Base-by-base conservation (phyloP, 2,888 invertebrate species). In the Amblyteles armatorius region DNA sequence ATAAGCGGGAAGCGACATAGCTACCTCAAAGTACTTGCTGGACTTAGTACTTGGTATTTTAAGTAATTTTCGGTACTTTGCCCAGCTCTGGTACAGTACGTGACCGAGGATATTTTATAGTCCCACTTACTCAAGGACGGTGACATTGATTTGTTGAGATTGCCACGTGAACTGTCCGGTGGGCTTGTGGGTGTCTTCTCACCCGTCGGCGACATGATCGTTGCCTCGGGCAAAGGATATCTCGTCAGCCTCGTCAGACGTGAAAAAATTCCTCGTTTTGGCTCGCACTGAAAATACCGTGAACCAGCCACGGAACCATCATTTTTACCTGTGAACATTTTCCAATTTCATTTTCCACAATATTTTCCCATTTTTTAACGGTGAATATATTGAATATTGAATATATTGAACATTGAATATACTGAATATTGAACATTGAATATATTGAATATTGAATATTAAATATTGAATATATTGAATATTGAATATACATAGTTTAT, bases 271-370 rank as follows among this genome's bases (percentile, higher is more conserved):
- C 99, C 99, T 83, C 97, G 97, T 91, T 97, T 97, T 33, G 97
- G 96, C 91, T 98, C 97, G 93, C 99, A 99, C 94, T 98, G 98
- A 94, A 99, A 99, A 94, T 99, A 99, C 71, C 97, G 96, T 78
- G 96, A 96, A 76, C 98, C 98, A 79, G 97, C 97, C 86, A 99
- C 99, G 48, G 98, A 97, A 36, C 99, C 99, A 94, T 99, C 99
- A 94, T 99, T 99, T 95, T 99, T 99, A 88, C 99, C 99, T 97
- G 93, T 85, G 94, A 94, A 79, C 94, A 79, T 50, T 60, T 69
- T 76, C 71, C 85, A 76, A 48, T 9, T 71, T 40, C 76, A 81
- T 68, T 40, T 84, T 40, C 4, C 22, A 55, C 5, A n/a, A 50
- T 26, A 57, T 3, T 26, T 26, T 26, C 22, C 11, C 26, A 22